phyloP scores from a whole-genome alignment of 1,140 invertebrate genomes.

The Trinorchestia longiramus region DNA sequence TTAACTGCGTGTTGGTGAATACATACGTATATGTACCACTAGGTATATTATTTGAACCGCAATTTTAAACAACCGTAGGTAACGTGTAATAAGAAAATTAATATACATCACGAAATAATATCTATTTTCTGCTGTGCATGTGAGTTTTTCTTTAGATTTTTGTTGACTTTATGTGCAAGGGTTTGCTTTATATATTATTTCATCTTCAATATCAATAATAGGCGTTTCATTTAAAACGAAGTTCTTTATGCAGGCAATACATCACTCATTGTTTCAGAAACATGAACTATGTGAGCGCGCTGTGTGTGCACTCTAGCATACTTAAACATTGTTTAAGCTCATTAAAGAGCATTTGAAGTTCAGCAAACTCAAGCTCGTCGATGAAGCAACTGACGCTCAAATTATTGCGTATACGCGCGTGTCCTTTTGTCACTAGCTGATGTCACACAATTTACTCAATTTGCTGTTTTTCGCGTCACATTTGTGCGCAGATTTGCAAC shows the following conservation, averaged over 20 bases:
- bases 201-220: not conserved
- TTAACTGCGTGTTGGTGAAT: too few species aligned
- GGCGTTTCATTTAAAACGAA: not conserved
- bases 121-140: not conserved
- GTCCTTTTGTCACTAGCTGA: not conserved
- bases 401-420: not conserved
- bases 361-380: not conserved
- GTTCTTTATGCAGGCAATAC: not conserved
- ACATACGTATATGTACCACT: too few species aligned
- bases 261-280: not conserved
- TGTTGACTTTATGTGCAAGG: not conserved
- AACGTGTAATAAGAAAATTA: too few species aligned
- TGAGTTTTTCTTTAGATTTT: not conserved
- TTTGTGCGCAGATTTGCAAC: not conserved
- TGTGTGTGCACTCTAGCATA: not conserved
- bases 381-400: not conserved
- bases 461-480: not conserved
- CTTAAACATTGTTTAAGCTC: not conserved
- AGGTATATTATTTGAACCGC: too few species aligned
- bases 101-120: not conserved
- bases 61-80: too few species aligned
- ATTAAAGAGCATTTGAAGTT: not conserved
- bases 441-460: not conserved
- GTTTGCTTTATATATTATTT: not conserved
- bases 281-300: not conserved